Percentiles rank a stretch among this genome's conserved stretches.
Evolutionary conservation across 2,888 invertebrate species (phyloP).

Genomic region (Synergus gifuensis): DNA sequence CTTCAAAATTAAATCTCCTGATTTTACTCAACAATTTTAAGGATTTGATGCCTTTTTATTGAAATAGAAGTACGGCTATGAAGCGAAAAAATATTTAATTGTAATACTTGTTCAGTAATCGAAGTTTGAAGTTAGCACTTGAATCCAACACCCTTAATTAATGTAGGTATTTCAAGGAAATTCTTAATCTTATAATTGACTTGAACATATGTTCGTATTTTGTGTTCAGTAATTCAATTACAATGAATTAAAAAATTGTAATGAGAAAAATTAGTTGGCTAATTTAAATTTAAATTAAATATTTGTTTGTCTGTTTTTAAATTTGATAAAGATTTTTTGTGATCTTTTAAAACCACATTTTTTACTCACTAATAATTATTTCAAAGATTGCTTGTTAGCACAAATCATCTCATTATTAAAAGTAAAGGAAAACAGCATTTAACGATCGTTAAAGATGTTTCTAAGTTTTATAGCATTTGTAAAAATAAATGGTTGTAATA

Average conservation of each 20-base stretch:
- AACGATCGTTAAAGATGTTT: conserved; percentile 59
- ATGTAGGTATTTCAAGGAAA: neutral
- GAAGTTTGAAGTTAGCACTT: neutral
- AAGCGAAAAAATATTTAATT: neutral
- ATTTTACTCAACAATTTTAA: neutral
- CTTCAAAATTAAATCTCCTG: conserved; percentile 3
- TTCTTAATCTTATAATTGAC: conserved; percentile 7
- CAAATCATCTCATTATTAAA: neutral
- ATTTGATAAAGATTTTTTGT: neutral
- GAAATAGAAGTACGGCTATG: too few species aligned
- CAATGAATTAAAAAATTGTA: conserved; percentile 10
- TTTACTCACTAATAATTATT: conserved; percentile 4
- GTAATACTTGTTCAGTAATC: too few species aligned
- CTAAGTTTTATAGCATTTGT: conserved; percentile 70
- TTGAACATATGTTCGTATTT: neutral
- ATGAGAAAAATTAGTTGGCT: neutral
- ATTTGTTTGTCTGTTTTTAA: neutral
- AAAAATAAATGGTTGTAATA: conserved; percentile 63
- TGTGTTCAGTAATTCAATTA: neutral
- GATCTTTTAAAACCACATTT: neutral
- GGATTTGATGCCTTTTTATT: too few species aligned
- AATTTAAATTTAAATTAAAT: too few species aligned
- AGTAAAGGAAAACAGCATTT: conserved; percentile 51
- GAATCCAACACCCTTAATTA: neutral
- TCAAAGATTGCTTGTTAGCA: neutral